Base-by-base conservation (phyloP, 2,113 vertebrate genomes). In the Hirundichthys speculiger region DNA sequence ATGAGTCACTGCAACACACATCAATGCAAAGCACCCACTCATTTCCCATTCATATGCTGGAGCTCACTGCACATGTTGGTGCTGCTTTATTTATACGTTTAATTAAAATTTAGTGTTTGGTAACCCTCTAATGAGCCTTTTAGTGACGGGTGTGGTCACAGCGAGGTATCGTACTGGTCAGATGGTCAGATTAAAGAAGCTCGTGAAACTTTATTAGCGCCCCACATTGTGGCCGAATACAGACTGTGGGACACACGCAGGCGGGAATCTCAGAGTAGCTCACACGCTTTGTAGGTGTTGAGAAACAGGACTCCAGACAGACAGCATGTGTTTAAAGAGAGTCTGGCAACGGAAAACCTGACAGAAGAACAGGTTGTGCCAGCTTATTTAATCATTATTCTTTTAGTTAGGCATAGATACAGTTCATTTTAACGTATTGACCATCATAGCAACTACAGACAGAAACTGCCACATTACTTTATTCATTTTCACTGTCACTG, bases 121-220 rank as follows among this genome's bases (percentile, higher is more conserved):
- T 57, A 42, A 56, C 24, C 47, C 47, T 62, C 22, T 65, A 77
- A 74, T 63, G 52, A 80, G 67, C 24, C 19, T 22, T n/a, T 55
- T 18, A 13, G 49, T 48, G 41, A 54, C 20, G 21, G 41, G 45
- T 18, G 75, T 67, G 66, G 72, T 71, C 53, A 52, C 15, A 30
- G 22, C 22, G 13, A 25, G 16, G 43, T 20, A 14, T 15, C 45
- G 46, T 38, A 62, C 64, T 76, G 79, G 68, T 69, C 39, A 71
- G 50, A 68, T 8, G 25, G 56, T 59, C 38, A 43, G 65, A 77
- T 80, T 73, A 73, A 85, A 83, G 77, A 46, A 15, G 58, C 56
- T 54, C 14, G 0, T 83, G 55, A 87, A 88, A 73, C 42, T 75
- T 81, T 83, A 85, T 70, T 63, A 62, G 40, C 67, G 43, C 68